phyloP scores from a whole-genome alignment of 2,113 vertebrate genomes.

The Coptodon bakossiorum region DNA sequence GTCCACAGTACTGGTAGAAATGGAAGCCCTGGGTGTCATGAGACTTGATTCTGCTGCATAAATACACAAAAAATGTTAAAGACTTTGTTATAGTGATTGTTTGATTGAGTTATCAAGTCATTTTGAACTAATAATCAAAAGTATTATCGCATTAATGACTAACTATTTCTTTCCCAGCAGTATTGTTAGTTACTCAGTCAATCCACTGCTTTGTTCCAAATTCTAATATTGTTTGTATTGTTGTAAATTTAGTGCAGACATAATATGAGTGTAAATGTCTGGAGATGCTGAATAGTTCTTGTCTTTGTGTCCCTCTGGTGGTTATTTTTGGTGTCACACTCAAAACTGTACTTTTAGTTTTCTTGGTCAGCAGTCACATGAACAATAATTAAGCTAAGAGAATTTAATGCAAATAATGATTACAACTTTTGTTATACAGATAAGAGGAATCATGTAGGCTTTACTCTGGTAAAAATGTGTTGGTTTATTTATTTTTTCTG shows the following conservation, averaged over 20 bases:
- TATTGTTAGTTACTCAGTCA: rapidly evolving
- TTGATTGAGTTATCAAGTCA: not conserved
- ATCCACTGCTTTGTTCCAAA: not conserved
- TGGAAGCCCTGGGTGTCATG: rapidly evolving
- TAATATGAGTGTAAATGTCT: not conserved
- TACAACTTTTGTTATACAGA: not conserved
- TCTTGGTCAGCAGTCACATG: rapidly evolving
- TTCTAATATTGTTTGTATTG: rapidly evolving
- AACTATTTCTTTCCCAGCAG: not conserved
- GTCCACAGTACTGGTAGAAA: not conserved
- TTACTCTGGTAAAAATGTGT: not conserved
- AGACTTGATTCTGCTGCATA: not conserved
- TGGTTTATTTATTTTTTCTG: rapidly evolving
- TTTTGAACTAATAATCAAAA: not conserved
- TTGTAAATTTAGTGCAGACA: not conserved
- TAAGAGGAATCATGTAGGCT: not conserved
- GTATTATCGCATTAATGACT: not conserved
- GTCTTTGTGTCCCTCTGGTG: not conserved
- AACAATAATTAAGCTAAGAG: not conserved
- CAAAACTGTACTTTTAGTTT: not conserved
- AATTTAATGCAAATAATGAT: not conserved
- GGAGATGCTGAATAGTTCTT: not conserved
- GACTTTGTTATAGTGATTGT: not conserved
- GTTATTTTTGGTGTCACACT: not conserved
- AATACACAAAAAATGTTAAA: not conserved